Percentiles rank a stretch among this genome's conserved stretches.
Evolutionary conservation across 2,888 invertebrate species (phyloP).

Genomic region (Heliconius erato): DNA sequence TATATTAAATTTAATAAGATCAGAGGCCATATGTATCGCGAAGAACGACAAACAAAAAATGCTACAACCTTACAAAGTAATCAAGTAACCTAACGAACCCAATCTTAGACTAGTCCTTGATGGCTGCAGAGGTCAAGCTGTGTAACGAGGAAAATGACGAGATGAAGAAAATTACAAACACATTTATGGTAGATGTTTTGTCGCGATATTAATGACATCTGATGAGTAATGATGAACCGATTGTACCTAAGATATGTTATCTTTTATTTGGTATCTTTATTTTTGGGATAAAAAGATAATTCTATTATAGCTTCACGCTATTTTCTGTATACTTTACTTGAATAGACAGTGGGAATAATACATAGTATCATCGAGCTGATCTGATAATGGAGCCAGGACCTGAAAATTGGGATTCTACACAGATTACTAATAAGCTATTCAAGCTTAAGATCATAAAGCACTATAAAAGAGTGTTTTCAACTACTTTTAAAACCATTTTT

Average conservation of each 20-base stretch:
- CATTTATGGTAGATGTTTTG: constrained; percentile 8
- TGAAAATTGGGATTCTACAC: too few species aligned
- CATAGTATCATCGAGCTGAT: too few species aligned
- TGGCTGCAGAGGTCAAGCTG: constrained; percentile 1
- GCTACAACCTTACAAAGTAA: not conserved
- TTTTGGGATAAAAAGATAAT: not conserved
- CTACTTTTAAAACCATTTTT: too few species aligned
- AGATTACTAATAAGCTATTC: too few species aligned
- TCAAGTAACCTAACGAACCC: not conserved
- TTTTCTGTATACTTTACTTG: too few species aligned
- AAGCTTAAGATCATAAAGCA: too few species aligned
- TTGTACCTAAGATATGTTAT: not conserved
- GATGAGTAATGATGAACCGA: not conserved
- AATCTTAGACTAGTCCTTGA: not conserved
- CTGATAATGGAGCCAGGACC: too few species aligned
- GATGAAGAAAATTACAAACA: constrained; percentile 30
- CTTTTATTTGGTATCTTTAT: not conserved
- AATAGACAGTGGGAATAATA: too few species aligned
- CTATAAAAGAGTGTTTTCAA: too few species aligned
- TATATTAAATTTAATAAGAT: not conserved
- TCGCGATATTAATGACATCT: not conserved
- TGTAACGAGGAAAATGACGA: constrained; percentile 28
- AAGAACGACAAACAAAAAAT: not conserved
- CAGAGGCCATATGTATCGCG: too few species aligned
- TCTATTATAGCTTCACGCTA: not conserved